Conservation (phyloP, 2,113 vertebrate species). For the Gnathonemus echidnorhynchus region DNA sequence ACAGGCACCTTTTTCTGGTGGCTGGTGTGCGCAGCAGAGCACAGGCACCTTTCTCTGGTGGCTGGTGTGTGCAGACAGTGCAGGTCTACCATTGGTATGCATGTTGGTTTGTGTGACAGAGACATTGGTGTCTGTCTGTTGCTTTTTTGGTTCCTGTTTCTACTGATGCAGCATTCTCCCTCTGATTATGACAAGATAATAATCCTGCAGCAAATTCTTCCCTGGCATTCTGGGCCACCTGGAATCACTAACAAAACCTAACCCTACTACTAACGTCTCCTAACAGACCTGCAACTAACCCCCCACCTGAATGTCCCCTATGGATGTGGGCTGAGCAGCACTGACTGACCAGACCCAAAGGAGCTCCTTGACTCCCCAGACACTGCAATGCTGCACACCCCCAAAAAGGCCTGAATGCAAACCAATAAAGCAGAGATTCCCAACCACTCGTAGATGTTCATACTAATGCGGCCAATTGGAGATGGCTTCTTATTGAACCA, state of each 20-base stretch:
- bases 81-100: neutral
- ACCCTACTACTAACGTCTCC: conserved; percentile 18
- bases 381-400: neutral
- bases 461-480: neutral
- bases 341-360: neutral
- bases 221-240: neutral
- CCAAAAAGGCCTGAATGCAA: neutral
- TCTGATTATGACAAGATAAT: neutral
- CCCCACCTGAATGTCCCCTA: neutral
- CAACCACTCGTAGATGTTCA: neutral
- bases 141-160: neutral
- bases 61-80: neutral
- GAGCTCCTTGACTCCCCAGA: neutral
- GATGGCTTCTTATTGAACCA: neutral
- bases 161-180: neutral
- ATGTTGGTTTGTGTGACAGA: neutral
- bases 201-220: neutral
- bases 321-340: conserved; percentile 5
- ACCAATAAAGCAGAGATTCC: neutral
- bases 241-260: conserved; percentile 14
- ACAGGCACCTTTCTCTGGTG: neutral
- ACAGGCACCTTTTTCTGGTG: neutral
- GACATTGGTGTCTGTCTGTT: neutral
- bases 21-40: neutral
- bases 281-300: conserved; percentile 15